Conservation (phyloP, 2,797 vertebrate genomes). For the Peromyscus nudipes region DNA sequence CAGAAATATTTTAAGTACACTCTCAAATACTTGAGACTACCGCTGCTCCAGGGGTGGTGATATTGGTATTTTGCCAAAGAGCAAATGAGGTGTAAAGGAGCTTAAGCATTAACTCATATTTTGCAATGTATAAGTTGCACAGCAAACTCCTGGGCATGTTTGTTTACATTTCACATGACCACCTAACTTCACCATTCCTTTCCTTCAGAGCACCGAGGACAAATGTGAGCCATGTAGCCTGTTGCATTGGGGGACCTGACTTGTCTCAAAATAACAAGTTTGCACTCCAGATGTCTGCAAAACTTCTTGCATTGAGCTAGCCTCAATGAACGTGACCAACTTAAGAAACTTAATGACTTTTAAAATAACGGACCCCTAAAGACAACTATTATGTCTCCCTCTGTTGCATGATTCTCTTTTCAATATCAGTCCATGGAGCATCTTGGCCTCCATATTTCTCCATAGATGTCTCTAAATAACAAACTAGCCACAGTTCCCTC, state of each 20-base stretch:
- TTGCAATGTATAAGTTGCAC: neutral
- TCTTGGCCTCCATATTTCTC: neutral
- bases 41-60: neutral
- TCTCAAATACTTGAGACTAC: neutral
- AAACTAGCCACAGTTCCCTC: neutral
- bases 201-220: neutral
- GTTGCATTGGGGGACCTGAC: neutral
- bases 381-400: neutral
- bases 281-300: neutral
- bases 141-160: neutral
- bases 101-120: neutral
- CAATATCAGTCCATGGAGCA: neutral
- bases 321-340: neutral
- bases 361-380: neutral
- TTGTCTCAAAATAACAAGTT: neutral
- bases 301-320: neutral
- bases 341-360: neutral
- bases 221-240: neutral
- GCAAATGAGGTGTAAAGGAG: neutral
- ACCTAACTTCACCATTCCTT: neutral
- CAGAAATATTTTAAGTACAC: neutral
- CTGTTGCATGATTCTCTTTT: neutral
- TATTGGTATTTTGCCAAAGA: neutral
- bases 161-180: neutral
- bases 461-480: conserved; percentile 5